Percentiles rank a stretch among this genome's conserved stretches.
Evolutionary conservation across 2,113 vertebrate genomes (phyloP).

Genomic region (Naja naja): DNA sequence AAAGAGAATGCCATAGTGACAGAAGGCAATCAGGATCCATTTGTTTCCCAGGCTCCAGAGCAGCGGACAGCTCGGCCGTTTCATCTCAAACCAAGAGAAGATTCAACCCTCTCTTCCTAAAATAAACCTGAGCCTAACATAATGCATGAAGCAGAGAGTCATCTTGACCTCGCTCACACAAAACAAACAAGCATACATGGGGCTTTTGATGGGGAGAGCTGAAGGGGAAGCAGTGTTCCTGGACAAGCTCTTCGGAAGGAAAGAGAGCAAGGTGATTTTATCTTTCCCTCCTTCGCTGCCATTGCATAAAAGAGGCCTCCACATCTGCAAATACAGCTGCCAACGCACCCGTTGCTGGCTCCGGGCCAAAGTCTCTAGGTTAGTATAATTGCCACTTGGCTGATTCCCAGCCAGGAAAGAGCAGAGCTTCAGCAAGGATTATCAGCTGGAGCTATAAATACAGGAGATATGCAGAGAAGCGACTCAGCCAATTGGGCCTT

Average conservation of each 20-base stretch:
- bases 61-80: neutral
- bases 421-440: conserved; percentile 10
- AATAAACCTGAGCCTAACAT: neutral
- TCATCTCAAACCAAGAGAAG: neutral
- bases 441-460: neutral
- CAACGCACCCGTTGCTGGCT: neutral
- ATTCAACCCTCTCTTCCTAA: neutral
- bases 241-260: neutral
- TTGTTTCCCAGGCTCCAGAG: neutral
- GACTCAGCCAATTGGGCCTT: conserved; percentile 13
- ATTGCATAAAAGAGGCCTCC: too few relatives aligned
- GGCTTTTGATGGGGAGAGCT: neutral
- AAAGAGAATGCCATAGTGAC: neutral
- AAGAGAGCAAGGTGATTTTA: neutral
- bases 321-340: neutral
- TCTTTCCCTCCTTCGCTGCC: neutral
- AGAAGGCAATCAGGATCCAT: neutral
- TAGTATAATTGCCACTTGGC: neutral
- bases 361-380: neutral
- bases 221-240: neutral
- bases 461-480: neutral
- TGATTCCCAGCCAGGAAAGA: neutral
- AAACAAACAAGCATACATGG: neutral
- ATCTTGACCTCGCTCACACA: neutral
- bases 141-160: neutral